Conservation (phyloP, 2,113 vertebrate species). For the Struthio camelus region DNA sequence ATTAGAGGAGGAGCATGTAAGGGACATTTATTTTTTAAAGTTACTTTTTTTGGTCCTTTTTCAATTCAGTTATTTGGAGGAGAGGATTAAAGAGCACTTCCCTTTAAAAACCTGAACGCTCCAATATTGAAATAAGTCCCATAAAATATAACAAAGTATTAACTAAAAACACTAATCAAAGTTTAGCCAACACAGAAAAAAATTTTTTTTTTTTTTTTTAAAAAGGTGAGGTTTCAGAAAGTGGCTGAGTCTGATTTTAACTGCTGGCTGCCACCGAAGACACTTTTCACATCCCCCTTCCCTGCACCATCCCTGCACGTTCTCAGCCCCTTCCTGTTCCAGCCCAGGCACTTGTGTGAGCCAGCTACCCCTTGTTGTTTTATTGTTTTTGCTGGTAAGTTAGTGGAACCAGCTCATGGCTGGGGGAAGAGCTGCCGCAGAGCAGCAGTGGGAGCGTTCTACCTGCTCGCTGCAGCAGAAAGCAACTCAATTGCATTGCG, state of each 20-base stretch:
- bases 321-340: constrained; percentile 42
- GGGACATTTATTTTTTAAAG: neutral
- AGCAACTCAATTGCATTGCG: neutral
- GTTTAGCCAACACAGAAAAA: neutral
- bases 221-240: neutral
- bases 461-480: neutral
- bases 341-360: neutral
- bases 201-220: neutral
- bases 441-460: neutral
- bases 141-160: neutral
- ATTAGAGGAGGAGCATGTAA: neutral
- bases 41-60: neutral
- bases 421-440: neutral
- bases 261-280: neutral
- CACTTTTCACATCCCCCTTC: neutral
- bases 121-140: neutral
- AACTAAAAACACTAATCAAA: neutral
- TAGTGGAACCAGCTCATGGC: neutral
- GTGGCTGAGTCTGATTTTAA: neutral
- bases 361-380: neutral
- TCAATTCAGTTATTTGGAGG: neutral
- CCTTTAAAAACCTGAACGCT: neutral
- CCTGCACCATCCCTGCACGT: neutral
- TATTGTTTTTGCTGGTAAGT: neutral
- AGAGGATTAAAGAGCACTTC: neutral